Conservation (phyloP, 2,797 vertebrate species). For the Lagorchestes hirsutus region DNA sequence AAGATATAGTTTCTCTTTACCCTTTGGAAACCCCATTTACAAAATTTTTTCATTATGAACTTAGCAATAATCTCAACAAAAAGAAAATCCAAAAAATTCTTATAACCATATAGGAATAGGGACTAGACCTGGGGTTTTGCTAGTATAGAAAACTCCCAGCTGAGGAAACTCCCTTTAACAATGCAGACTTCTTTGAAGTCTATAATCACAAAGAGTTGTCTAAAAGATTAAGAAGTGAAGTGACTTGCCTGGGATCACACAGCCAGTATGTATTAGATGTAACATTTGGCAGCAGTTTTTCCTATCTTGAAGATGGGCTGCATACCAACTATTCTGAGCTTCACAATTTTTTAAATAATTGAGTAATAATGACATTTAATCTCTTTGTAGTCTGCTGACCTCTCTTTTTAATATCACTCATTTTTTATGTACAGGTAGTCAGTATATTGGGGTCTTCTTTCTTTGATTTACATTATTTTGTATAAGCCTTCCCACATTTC, state of each 20-base stretch:
- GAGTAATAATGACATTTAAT: background rate
- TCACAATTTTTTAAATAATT: background rate
- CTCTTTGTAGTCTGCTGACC: background rate
- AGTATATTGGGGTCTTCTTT: background rate
- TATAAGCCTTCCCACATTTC: background rate
- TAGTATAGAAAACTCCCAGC: background rate
- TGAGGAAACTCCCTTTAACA: background rate
- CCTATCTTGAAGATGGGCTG: background rate
- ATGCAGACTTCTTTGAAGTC: background rate
- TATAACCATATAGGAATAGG: background rate
- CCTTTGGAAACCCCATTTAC: background rate
- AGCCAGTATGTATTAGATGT: background rate
- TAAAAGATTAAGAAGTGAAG: background rate
- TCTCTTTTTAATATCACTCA: background rate
- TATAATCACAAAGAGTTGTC: background rate
- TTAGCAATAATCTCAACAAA: background rate
- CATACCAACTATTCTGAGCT: background rate
- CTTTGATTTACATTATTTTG: background rate
- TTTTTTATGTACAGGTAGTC: background rate
- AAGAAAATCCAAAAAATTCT: background rate
- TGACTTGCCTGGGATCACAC: background rate
- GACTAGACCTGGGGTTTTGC: background rate
- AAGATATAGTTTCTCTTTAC: background rate
- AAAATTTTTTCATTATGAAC: background rate
- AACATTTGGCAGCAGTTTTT: background rate